Percentiles rank a stretch among this genome's conserved stretches.
phyloP scores from a whole-genome alignment of 2,797 vertebrate species.

The Chiroxiphia lanceolata region DNA sequence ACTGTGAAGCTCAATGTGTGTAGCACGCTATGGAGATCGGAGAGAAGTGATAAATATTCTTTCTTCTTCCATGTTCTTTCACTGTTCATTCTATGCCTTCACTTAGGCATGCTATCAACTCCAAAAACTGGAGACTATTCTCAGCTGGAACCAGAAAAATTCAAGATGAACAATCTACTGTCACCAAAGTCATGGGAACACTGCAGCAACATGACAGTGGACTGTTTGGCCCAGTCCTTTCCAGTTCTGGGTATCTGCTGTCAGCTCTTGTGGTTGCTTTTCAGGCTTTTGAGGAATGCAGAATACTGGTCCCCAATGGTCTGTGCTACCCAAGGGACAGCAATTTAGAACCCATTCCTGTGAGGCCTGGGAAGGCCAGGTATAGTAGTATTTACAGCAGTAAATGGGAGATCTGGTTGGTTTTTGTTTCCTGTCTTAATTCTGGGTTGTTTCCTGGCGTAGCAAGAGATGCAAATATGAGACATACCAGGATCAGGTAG shows the following conservation, averaged over 20 bases:
- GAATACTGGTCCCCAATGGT: neutral
- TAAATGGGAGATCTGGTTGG: neutral
- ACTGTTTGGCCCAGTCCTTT: neutral
- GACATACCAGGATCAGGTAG: neutral
- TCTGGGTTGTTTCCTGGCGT: neutral
- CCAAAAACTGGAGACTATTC: slow-evolving; percentile 48
- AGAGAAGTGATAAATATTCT: neutral
- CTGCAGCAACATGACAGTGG: neutral
- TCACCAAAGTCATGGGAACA: neutral
- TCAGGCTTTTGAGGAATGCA: neutral
- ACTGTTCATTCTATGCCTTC: neutral
- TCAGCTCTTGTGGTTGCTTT: neutral
- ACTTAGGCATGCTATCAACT: neutral
- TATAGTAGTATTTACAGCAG: neutral
- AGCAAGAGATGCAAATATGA: neutral
- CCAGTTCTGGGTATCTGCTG: neutral
- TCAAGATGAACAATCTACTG: slow-evolving; percentile 31
- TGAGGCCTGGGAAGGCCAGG: neutral
- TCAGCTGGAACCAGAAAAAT: slow-evolving; percentile 48
- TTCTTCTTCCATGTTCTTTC: neutral
- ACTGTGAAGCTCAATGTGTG: neutral
- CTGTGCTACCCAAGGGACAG: neutral
- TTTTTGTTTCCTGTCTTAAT: neutral
- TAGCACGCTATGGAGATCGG: neutral
- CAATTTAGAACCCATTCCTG: neutral